Evolutionary conservation across 2,888 invertebrate species (phyloP), one percentile per base, ranked within the genome.

Genomic region (Tenodera sinensis): DNA sequence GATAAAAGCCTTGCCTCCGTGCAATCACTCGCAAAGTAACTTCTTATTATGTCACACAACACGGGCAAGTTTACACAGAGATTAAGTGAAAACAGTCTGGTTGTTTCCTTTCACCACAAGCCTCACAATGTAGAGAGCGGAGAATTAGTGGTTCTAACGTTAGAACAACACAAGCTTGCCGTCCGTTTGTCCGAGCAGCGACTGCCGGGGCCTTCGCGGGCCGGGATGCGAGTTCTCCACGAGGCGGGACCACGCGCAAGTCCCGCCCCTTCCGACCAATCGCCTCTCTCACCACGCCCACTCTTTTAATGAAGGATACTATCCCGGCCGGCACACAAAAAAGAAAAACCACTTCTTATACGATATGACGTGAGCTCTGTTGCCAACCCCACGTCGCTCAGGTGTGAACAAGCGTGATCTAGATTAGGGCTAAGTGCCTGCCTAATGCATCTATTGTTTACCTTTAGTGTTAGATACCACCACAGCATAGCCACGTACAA

Each of bases 1-100:
- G 84, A 88, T 84, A 88, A 88, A 88, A 84, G 84, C 42, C 47
- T 25, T 88, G 83, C n/a, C 47, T 27, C 71, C 84, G 71, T 83
- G 89, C 85, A 89, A 89, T 89, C 89, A 90, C 90, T 90, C 89
- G 90, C 90, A 88, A 89, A 88, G 89, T 89, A 90, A 90, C 92
- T 92, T 95, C 92, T 95, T 96, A 96, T 96, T 96, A 96, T 95
- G 96, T 96, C 96, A 96, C 96, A 96, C 96, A 96, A 96, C 96
- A 96, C 96, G 94, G 93, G 94, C 94, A 94, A 95, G 96, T 96
- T 96, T 96, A 96, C 96, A 96, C 96, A 96, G 95, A 93, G 94
- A 94, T 94, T 94, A 93, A 94, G 94, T 94, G 93, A 94, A 94
- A 94, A 94, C 94, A 94, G 91, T 90, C 91, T 93, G 92, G 93